Evolutionary conservation across 2,888 invertebrate species (phyloP), one percentile per base, ranked within the genome.

Genomic region (Catocala fraxini): DNA sequence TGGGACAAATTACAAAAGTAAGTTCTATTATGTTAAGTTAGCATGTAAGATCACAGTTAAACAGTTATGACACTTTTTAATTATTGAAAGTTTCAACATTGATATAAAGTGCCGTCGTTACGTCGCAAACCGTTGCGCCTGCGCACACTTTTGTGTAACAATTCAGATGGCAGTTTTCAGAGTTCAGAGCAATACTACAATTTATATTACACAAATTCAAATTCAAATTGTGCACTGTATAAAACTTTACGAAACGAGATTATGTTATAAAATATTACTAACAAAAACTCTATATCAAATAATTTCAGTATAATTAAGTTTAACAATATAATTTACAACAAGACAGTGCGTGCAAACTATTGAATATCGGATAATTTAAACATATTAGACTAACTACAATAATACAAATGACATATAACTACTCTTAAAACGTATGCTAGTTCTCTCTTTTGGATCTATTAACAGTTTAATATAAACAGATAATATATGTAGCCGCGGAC

Each of bases 361-460:
- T 39, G n/a, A n/a, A n/a, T n/a, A 39, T 39, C 15, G 11, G 41
- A 58, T 52, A 49, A 10, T 46, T 12, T 48, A 61, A 59, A 59
- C 51, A 56, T 43, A 71, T 58, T 63, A 49, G 9, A 43, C 58
- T 68, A 71, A 35, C 63, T 68, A 72, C 13, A 9, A 33, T 13
- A 10, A 33, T 46, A 11, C 46, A 43, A 12, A 13, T 25, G 4
- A 51, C 9, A 42, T 68, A 65, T 45, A 51, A 57, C 55, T 63
- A 69, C 33, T 46, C 35, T 45, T 59, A 60, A 68, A 60, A 60
- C 58, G 68, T 64, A 64, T 49, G 59, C 62, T 71, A 65, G 55
- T 68, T 73, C 72, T 72, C 73, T 73, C 72, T 58, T 70, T 48
- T 60, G 59, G 48, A 56, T 63, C 12, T 42, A 43, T 55, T 46